phyloP scores from a whole-genome alignment of 2,888 invertebrate genomes.

The Xylota sylvarum region DNA sequence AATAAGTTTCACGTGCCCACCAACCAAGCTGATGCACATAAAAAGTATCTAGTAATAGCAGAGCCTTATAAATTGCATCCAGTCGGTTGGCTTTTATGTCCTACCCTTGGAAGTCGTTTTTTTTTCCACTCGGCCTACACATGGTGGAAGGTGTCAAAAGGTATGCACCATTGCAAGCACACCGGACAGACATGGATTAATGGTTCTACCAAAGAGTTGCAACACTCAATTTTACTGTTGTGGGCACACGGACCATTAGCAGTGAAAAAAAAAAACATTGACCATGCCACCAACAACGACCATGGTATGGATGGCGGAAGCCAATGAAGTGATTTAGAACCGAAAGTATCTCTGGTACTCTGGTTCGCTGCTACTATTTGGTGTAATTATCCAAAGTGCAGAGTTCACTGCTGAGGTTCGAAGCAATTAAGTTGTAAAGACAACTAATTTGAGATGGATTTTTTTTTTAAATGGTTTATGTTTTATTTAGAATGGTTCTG shows the following conservation, averaged over 20 bases:
- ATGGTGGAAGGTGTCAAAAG: constrained; percentile 46
- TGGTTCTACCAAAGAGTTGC: constrained; percentile 56
- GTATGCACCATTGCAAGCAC: constrained; percentile 45
- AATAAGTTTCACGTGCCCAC: constrained; percentile 27
- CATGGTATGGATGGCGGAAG: neutral
- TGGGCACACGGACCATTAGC: constrained; percentile 14
- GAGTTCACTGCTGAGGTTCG: constrained; percentile 19
- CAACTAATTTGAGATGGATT: neutral
- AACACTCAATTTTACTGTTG: constrained; percentile 7
- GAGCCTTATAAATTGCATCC: constrained; percentile 61
- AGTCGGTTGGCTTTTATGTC: constrained; percentile 61
- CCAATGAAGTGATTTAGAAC: constrained; percentile 3
- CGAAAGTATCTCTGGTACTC: constrained; percentile 7
- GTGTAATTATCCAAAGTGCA: too few relatives aligned
- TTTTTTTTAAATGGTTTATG: neutral
- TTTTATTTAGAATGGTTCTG: neutral
- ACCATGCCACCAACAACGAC: neutral
- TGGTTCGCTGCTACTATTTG: too few relatives aligned
- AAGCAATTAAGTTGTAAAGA: constrained; percentile 4
- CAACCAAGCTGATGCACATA: constrained; percentile 28
- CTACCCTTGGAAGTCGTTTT: constrained; percentile 9
- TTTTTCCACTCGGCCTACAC: constrained; percentile 18
- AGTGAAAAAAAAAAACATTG: neutral
- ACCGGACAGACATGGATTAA: constrained; percentile 52
- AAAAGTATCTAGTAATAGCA: constrained; percentile 11